Conservation (phyloP, 2,797 vertebrate species). For the Gouania willdenowi region DNA sequence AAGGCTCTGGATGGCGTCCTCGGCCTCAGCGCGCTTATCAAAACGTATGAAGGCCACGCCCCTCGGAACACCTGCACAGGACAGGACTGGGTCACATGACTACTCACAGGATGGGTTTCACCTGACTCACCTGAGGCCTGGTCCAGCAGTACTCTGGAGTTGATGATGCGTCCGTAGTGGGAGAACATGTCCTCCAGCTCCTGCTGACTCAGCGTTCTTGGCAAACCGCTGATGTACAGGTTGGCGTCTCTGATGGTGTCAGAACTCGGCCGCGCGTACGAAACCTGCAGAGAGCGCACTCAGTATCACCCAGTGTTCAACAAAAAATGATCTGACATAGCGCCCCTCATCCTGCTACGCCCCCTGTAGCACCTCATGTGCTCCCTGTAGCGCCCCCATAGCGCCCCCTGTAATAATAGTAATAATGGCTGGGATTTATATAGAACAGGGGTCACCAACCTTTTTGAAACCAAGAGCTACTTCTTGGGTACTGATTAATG, state of each 20-base stretch:
- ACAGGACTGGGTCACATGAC: neutral
- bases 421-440: too few relatives aligned
- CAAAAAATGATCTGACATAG: too few relatives aligned
- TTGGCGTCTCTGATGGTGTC: conserved; percentile 97
- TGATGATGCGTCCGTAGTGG: conserved; percentile 93
- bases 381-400: too few relatives aligned
- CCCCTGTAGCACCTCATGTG: too few relatives aligned
- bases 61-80: conserved; percentile 84
- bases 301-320: conserved; percentile 23
- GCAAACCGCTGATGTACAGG: conserved; percentile 93
- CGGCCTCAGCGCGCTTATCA: conserved; percentile 92
- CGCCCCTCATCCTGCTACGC: too few relatives aligned
- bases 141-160: conserved; percentile 93
- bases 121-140: conserved; percentile 85
- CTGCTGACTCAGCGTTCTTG: conserved; percentile 90
- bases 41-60: conserved; percentile 97
- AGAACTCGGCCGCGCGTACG: conserved; percentile 90
- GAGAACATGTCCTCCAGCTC: conserved; percentile 96
- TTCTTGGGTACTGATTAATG: too few relatives aligned
- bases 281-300: conserved; percentile 42
- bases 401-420: too few relatives aligned
- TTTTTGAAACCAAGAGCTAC: too few relatives aligned
- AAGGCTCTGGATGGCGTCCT: conserved; percentile 93
- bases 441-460: too few relatives aligned
- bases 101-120: neutral